Evolutionary conservation across 92 coral and sea anemone genomes (phyloP), one percentile per base, ranked within the genome.

Genomic region (Desmophyllum pertusum): DNA sequence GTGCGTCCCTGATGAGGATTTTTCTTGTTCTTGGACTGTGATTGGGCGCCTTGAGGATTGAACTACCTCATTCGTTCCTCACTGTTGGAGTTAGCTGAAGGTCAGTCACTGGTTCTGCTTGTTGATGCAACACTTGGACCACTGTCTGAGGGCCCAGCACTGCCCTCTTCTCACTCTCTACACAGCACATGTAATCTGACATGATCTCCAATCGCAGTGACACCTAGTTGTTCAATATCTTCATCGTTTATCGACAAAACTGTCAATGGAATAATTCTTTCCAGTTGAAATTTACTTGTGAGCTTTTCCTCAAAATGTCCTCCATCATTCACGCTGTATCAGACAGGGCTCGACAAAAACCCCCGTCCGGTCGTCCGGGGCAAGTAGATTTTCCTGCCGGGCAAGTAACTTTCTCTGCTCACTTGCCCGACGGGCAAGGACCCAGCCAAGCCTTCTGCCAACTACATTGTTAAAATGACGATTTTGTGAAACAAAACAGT

Each of bases 201-300:
- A 36, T 83, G 79, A 67, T 81, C 91, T 62, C 83, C 91, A 39
- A 87, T 73, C 14, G 91, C 85, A 15, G 79, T 19, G 0, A 87
- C 64, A 13, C 90, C 87, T 29, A 87, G 72, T 69, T 79, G 75
- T 14, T 77, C 73, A n/a, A 81, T 46, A 75, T 87, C 61, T 29
- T 21, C 73, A 36, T 81, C 83, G 37, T 10, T 81, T 76, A 73
- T 81, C 37, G 75, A 40, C 87, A n/a, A 46, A 64, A 87, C 79
- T 35, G 51, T 75, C 72, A 80, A 80, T 15, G 91, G 87, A 61
- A 81, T 73, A 51, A 87, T 87, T 57, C 79, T n/a, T 18, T 87
- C 87, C 31, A 66, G 52, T 52, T 18, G 10, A 53, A 87, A 87
- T n/a, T 55, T 29, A 6, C 61, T 39, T 3, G 11, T 30, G 9